Base-by-base conservation (phyloP, 2,113 vertebrate genomes). In the Nerophis ophidion region DNA sequence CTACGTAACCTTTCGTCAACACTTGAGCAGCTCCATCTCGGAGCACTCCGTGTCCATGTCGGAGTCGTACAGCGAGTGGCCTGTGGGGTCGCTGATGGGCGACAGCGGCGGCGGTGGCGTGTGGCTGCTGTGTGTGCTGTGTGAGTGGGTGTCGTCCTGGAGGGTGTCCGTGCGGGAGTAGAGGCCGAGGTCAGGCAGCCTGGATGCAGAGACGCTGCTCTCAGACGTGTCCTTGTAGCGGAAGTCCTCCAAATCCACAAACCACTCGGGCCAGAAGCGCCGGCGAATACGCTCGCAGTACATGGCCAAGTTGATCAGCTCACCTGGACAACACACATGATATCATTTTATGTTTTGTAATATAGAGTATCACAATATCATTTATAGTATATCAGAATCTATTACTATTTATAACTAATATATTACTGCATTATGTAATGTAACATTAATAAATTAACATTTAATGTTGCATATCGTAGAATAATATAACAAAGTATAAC, bases 261-360 rank as follows among this genome's bases (percentile, higher is more conserved):
- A 94, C 97, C 97, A 99, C 73, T 99, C 97, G 0, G 97, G 97
- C 97, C 97, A 99, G 79, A 97, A 98, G 77, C 94, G 95, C 78
- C 94, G 91, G 79, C 95, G 91, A 79, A 98, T 97, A 61, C 97
- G 92, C 76, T 99, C 96, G 63, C 96, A 99, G 84, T 99, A 99
- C 95, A 99, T 95, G 80, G 95, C 95, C 4, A 99, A 90, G 77
- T 99, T 99, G 78, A 99, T 97, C 35, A 99, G 91, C 76, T 99
- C 97, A 16, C 96, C 97, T 98, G 89, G 17, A 66, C 1, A 33
- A 9, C 51, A 33, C n/a, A 60, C n/a, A 63, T 15, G 56, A 26
- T 26, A 26, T 26, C 2, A 26, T 26, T 26, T 26, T 26, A 26
- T 26, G 26, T 26, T 26, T 26, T 4, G 2, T 26, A 26, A 26